Evolutionary conservation across 1,140 invertebrate species (phyloP).

Genomic region (Drosophila mayri): DNA sequence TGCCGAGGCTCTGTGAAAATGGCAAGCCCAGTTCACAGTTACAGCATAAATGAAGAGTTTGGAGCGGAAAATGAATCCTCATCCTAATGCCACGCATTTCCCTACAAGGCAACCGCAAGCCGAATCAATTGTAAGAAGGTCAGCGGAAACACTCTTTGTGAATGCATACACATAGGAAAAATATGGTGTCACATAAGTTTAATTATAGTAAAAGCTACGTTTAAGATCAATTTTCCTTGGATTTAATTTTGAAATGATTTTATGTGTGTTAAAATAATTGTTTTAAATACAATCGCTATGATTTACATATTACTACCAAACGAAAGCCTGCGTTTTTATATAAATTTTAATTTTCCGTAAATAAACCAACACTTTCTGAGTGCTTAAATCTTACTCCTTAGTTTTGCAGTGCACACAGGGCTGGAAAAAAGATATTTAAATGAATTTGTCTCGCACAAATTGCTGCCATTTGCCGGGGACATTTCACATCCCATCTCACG

Average conservation of each 20-base stretch:
- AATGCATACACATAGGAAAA: slow-evolving; percentile 5
- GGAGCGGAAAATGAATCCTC: slow-evolving; percentile 58
- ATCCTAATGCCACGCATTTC: slow-evolving; percentile 22
- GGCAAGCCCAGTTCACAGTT: slow-evolving; percentile 61
- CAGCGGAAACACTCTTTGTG: slow-evolving; percentile 34
- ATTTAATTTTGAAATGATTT: background rate
- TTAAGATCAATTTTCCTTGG: too few relatives aligned
- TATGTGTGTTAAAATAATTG: too few relatives aligned
- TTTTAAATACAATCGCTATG: too few relatives aligned
- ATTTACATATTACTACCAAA: too few relatives aligned
- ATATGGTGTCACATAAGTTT: too few relatives aligned
- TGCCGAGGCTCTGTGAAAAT: slow-evolving; percentile 23
- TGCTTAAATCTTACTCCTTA: background rate
- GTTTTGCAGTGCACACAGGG: slow-evolving; percentile 35
- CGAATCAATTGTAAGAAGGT: slow-evolving; percentile 79
- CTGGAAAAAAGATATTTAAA: slow-evolving; percentile 74
- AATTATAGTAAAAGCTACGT: too few relatives aligned
- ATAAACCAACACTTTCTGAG: background rate
- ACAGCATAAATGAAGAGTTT: slow-evolving; percentile 70
- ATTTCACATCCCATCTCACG: slow-evolving; percentile 49
- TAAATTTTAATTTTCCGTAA: too few relatives aligned
- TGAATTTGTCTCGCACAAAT: slow-evolving; percentile 83
- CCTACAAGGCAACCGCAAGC: slow-evolving; percentile 23
- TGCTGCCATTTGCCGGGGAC: slow-evolving; percentile 75
- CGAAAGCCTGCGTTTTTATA: too few relatives aligned